A percentile compares a stretch with the other conserved stretches of the same genome.
These are phyloP conservation scores for Cranoglanis bouderius DNA, from an alignment of 2,113 vertebrate species.

Conservation along the genomic window DNA sequence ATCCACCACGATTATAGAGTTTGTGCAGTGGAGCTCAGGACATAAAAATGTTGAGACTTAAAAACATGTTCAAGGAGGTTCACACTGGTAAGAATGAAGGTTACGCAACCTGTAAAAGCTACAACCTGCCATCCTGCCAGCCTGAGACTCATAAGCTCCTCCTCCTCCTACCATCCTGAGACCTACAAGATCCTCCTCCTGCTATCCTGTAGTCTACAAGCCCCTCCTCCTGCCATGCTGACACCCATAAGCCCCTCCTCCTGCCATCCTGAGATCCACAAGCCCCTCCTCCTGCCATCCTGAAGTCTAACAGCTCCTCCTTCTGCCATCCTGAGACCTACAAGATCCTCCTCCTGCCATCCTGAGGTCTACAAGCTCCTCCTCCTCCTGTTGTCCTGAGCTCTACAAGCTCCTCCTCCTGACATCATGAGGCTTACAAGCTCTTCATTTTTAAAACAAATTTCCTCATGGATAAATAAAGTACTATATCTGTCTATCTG, in stretches of 20 bases:
- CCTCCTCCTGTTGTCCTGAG: not conserved
- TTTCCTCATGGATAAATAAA: too few species aligned
- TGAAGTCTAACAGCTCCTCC: too few species aligned
- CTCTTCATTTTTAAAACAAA: too few species aligned
- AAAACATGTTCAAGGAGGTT: not conserved
- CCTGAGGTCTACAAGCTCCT: not conserved
- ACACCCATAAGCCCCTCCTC: not conserved
- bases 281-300: too few species aligned
- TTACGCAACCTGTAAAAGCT: not conserved
- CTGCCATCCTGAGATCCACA: not conserved
- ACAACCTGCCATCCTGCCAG: not conserved
- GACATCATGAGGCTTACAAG: too few species aligned
- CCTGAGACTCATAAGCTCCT: not conserved
- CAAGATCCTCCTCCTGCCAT: not conserved
- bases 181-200: not conserved
- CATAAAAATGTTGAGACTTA: not conserved
- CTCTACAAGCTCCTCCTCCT: too few species aligned
- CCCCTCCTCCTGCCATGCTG: not conserved
- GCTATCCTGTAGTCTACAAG: not conserved
- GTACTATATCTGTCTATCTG: too few species aligned
- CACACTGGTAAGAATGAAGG: not conserved
- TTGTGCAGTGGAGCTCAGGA: not conserved
- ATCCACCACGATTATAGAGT: not conserved
- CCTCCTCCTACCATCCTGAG: not conserved
- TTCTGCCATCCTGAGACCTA: not conserved